Evolutionary conservation across 2,113 vertebrate species (phyloP), one percentile per base, ranked within the genome.

Genomic region (Poecilia latipinna): DNA sequence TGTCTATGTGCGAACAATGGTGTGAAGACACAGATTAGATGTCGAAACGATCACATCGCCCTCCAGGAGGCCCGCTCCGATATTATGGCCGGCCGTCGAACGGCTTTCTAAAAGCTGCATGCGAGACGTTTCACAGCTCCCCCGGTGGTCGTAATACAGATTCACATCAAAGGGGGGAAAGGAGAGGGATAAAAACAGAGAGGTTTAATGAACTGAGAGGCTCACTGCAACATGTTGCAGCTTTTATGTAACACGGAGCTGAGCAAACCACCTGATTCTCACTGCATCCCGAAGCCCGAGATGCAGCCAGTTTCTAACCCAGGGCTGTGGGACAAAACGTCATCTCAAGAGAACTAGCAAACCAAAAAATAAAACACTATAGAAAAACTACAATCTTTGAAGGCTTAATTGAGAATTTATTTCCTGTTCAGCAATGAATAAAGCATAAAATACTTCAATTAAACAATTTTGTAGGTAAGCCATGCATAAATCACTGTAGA

Each of bases 1-100:
- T 37, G 35, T 37, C 63, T 39, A 0, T 60, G 69, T 70, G 77
- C 71, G 75, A 65, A 69, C 33, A 68, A 66, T 66, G 67, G 70
- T 33, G 70, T 26, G 48, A 67, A 80, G 5, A 70, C 15, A 51
- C 44, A 65, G 66, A 71, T 12, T 29, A 64, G 73, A 68, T 15
- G 70, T 71, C 75, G 70, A 75, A 75, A 32, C 15, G 61, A 33
- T 44, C 24, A 44, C 17, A 72, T 39, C 19, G 61, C 61, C 19
- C 57, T 57, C 48, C 66, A 0, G 64, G 71, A 72, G 60, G 65
- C 37, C 28, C 5, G 26, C 31, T 28, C 12, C 32, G 8, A 24
- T 26, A 62, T 42, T 72, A 24, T 4, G 28, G 39, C 24, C 13
- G 1, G 4, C 61, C 26, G 17, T 44, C 70, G 31, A 69, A 24